phyloP scores from a whole-genome alignment of 2,888 invertebrate genomes.

The Odiellus spinosus region DNA sequence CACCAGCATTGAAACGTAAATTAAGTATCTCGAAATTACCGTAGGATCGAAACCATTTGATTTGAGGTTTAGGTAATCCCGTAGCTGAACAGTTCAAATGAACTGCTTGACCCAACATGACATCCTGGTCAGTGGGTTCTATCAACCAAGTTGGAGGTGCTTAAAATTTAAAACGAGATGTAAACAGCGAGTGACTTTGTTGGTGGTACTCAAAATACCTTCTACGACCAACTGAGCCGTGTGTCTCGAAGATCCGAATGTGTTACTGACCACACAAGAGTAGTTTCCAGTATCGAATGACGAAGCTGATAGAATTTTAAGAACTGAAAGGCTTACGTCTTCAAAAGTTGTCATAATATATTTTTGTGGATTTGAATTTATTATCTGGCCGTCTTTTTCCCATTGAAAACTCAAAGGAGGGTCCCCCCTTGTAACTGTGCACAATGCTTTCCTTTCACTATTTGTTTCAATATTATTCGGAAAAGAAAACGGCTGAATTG shows the following conservation, averaged over 20 bases:
- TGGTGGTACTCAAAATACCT: slow-evolving; percentile 10
- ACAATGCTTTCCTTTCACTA: slow-evolving; percentile 1
- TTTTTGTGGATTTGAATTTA: not conserved
- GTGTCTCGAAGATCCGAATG: slow-evolving; percentile 8
- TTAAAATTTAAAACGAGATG: too few species aligned
- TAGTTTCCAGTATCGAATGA: slow-evolving; percentile 9
- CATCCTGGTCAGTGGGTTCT: slow-evolving; percentile 15
- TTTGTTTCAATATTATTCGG: too few species aligned
- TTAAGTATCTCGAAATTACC: slow-evolving; percentile 11
- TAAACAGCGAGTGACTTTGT: too few species aligned
- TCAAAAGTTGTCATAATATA: not conserved
- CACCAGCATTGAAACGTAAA: too few species aligned
- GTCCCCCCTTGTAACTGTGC: slow-evolving; percentile 7
- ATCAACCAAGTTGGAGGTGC: slow-evolving; percentile 17
- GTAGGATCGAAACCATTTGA: slow-evolving; percentile 17
- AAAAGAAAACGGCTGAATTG: too few species aligned
- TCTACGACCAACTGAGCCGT: slow-evolving; percentile 6
- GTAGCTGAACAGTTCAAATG: slow-evolving; percentile 12
- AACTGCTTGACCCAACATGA: slow-evolving; percentile 7
- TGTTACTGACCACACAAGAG: slow-evolving; percentile 11
- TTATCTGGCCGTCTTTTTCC: slow-evolving; percentile 7
- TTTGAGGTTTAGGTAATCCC: slow-evolving; percentile 16
- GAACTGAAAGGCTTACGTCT: not conserved
- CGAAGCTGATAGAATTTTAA: too few species aligned
- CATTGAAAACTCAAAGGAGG: slow-evolving; percentile 11